phyloP scores from a whole-genome alignment of 2,113 vertebrate species.

The Macrotus californicus region DNA sequence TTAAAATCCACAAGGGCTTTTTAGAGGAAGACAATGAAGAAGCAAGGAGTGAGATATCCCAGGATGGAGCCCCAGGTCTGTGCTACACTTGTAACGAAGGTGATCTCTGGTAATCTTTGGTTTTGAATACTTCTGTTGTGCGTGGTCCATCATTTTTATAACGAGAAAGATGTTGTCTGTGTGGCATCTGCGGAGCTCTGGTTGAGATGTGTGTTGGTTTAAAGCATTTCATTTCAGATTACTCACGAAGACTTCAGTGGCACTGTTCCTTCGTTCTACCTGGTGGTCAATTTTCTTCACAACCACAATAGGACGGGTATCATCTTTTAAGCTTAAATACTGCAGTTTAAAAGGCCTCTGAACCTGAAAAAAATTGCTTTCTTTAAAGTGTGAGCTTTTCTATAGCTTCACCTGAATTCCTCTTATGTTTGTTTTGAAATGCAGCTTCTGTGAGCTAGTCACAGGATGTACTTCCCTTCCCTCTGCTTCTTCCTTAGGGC shows the following conservation, averaged over 20 bases:
- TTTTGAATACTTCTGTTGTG: slow-evolving; percentile 59
- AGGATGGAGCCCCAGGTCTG: neutral
- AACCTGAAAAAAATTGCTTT: slow-evolving; percentile 13
- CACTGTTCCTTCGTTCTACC: slow-evolving; percentile 56
- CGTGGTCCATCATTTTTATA: slow-evolving; percentile 72
- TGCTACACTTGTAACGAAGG: slow-evolving; percentile 44
- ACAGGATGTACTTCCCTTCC: neutral
- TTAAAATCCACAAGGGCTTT: neutral
- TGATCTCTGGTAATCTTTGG: slow-evolving; percentile 55
- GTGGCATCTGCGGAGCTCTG: slow-evolving; percentile 55
- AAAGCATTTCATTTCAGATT: slow-evolving; percentile 67
- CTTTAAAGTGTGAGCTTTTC: neutral
- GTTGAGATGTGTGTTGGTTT: slow-evolving; percentile 69
- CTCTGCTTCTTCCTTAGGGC: neutral
- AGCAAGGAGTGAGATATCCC: neutral
- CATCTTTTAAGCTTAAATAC: slow-evolving; percentile 49
- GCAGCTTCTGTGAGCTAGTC: neutral
- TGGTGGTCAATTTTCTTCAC: slow-evolving; percentile 49
- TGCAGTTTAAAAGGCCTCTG: neutral
- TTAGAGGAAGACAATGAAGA: neutral
- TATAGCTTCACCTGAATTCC: neutral
- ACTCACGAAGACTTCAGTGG: slow-evolving; percentile 50
- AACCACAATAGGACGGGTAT: neutral
- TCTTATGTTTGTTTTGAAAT: slow-evolving; percentile 32
- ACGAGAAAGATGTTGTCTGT: slow-evolving; percentile 62